Percentiles rank a stretch among this genome's conserved stretches.
phyloP scores from a whole-genome alignment of 37 sponge, comb jelly and placozoan species.

The Ianthella basta region DNA sequence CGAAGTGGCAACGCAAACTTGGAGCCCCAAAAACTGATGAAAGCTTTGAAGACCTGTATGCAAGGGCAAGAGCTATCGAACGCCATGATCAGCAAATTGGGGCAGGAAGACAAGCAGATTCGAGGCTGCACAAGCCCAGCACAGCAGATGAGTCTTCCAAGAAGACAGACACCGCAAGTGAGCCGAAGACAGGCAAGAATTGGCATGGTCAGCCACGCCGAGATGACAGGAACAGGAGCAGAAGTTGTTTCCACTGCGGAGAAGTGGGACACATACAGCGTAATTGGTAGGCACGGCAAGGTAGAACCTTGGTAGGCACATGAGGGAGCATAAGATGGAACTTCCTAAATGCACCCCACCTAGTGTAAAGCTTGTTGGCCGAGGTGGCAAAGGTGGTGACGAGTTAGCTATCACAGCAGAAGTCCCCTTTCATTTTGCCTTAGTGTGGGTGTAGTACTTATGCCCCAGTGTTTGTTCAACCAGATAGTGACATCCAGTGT shows the following conservation, averaged over 20 bases:
- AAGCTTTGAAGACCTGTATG: slow-evolving; percentile 22
- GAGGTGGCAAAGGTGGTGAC: not conserved
- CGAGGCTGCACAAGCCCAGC: not conserved
- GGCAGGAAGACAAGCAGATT: too few relatives aligned
- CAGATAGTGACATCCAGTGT: slow-evolving; percentile 28
- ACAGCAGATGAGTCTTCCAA: not conserved
- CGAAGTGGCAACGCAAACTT: slow-evolving; percentile 23
- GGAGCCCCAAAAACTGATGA: slow-evolving; percentile 23
- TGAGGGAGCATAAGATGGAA: not conserved
- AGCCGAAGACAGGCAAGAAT: not conserved
- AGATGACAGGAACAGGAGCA: too few relatives aligned
- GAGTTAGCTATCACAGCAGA: slow-evolving; percentile 28
- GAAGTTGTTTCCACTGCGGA: slow-evolving; percentile 16
- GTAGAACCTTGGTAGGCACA: not conserved
- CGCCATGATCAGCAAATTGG: slow-evolving; percentile 24
- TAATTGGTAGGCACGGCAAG: slow-evolving; percentile 9
- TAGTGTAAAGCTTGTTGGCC: too few relatives aligned
- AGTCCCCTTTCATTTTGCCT: not conserved
- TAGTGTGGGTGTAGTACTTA: not conserved
- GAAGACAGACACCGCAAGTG: not conserved
- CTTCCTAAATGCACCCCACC: too few relatives aligned
- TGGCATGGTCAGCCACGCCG: not conserved
- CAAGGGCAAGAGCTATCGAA: not conserved
- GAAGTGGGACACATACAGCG: slow-evolving; percentile 32
- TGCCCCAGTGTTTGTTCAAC: slow-evolving; percentile 33